These are phyloP conservation scores for Catharus bicknelli DNA, from an alignment of 2,113 vertebrate genomes.

Conservation along the genomic window DNA sequence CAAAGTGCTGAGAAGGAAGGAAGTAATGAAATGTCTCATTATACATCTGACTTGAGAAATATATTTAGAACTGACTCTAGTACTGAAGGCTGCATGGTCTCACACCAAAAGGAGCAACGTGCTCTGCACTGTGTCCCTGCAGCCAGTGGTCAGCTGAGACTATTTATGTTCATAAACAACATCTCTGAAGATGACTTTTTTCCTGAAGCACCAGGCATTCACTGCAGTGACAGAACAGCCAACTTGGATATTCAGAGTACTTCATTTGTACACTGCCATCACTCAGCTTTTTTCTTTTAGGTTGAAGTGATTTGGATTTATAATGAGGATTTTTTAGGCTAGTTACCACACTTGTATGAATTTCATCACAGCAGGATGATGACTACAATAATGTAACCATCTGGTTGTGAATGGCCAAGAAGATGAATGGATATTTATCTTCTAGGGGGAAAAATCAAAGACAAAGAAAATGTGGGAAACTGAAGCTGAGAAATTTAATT, in stretches of 20 bases:
- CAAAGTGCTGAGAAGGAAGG: slow-evolving; percentile 17
- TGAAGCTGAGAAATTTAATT: neutral
- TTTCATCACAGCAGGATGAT: neutral
- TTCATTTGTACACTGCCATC: neutral
- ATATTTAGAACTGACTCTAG: neutral
- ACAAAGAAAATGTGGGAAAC: neutral
- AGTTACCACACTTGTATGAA: neutral
- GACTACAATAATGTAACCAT: neutral
- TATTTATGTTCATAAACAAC: neutral
- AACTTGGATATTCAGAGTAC: neutral
- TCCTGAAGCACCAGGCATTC: neutral
- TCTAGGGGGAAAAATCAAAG: fast-evolving
- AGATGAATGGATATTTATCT: neutral
- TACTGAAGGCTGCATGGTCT: neutral
- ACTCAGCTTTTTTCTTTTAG: neutral
- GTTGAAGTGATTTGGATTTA: neutral
- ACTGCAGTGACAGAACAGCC: neutral
- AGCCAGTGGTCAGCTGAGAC: neutral
- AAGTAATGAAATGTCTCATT: slow-evolving; percentile 50
- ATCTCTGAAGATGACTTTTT: neutral
- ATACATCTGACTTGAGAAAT: neutral
- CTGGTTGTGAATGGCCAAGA: neutral
- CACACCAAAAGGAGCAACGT: neutral
- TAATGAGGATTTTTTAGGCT: neutral
- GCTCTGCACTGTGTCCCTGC: neutral